Percentiles rank a stretch among this genome's conserved stretches.
Conservation (phyloP, 2,888 invertebrate species). For the Temnothorax rugatulus region DNA sequence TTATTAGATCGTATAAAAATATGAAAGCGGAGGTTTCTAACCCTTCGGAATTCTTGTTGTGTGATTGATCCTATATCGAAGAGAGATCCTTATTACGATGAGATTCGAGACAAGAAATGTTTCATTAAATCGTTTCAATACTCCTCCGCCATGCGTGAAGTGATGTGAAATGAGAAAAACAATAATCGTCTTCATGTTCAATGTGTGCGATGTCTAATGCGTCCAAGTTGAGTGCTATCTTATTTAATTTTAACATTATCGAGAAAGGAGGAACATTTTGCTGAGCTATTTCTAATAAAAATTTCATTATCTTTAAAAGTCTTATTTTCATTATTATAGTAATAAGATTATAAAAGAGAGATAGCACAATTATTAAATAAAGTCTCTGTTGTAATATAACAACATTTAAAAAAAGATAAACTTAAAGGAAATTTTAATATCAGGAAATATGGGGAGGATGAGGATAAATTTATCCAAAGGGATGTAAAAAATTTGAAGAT, state of each 20-base stretch:
- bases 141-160: not conserved
- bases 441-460: not conserved
- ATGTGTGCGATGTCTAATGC: not conserved
- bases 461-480: not conserved
- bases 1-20: slow-evolving; percentile 35
- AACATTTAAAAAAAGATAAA: slow-evolving; percentile 10
- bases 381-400: not conserved
- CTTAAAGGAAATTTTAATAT: slow-evolving; percentile 35
- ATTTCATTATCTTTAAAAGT: slow-evolving; percentile 23
- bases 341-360: slow-evolving; percentile 18
- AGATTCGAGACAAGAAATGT: slow-evolving; percentile 26
- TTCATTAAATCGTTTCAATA: slow-evolving; percentile 10
- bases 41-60: not conserved
- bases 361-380: slow-evolving; percentile 14
- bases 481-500: slow-evolving; percentile 1
- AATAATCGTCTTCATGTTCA: not conserved
- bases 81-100: slow-evolving; percentile 18
- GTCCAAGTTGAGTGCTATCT: not conserved
- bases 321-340: slow-evolving; percentile 15
- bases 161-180: slow-evolving; percentile 1
- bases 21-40: not conserved
- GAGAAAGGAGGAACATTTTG: slow-evolving; percentile 2
- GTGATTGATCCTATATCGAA: slow-evolving; percentile 11
- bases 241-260: slow-evolving; percentile 31
- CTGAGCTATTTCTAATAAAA: slow-evolving; percentile 35